Percentiles rank a stretch among this genome's conserved stretches.
phyloP scores from a whole-genome alignment of 1,140 invertebrate genomes.

The Lithobius niger region DNA sequence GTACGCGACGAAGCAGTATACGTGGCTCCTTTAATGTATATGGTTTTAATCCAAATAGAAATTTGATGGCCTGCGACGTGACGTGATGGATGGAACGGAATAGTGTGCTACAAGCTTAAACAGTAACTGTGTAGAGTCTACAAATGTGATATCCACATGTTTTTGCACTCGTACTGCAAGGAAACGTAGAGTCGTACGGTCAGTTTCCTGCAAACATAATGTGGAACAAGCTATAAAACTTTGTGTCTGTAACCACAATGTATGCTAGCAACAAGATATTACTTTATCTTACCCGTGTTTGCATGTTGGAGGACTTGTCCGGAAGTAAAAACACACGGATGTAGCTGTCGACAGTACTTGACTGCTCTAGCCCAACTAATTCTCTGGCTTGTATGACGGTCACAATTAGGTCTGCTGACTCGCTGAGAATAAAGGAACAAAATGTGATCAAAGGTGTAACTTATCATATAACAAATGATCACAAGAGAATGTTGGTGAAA shows the following conservation, averaged over 20 bases:
- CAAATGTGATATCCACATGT: no score
- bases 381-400: slow-evolving; percentile 62
- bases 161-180: no score
- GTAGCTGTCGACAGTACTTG: slow-evolving; percentile 52
- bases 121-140: not conserved
- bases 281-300: slow-evolving; percentile 45
- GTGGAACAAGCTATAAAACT: no score
- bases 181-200: not conserved
- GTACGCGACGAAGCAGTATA: no score
- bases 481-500: no score
- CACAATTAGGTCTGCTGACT: slow-evolving; percentile 53
- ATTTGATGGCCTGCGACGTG: no score
- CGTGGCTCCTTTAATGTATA: not conserved
- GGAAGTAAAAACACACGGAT: slow-evolving; percentile 59
- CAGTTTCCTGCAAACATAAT: no score
- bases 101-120: no score
- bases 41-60: no score
- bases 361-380: slow-evolving; percentile 42
- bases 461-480: no score
- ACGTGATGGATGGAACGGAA: not conserved
- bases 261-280: slow-evolving; percentile 1
- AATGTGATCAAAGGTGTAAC: no score
- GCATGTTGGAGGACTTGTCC: slow-evolving; percentile 51
- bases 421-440: slow-evolving; percentile 41
- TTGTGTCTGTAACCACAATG: no score